Conservation (phyloP, 1,140 invertebrate genomes). For the Eueides isabella region DNA sequence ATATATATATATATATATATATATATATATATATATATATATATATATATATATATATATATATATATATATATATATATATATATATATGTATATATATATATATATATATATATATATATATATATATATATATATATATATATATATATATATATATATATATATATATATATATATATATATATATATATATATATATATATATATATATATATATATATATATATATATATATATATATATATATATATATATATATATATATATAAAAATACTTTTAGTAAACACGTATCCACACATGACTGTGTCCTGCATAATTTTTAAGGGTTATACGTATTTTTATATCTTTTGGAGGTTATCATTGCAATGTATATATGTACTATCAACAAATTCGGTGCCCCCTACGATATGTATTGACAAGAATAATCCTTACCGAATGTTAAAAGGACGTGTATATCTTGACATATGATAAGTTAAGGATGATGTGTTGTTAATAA, state of each 20-base stretch:
- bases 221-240: too few relatives aligned
- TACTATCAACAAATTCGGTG: slow-evolving; percentile 19
- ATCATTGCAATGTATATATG: slow-evolving; percentile 4
- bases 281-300: not conserved
- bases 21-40: too few relatives aligned
- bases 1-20: too few relatives aligned
- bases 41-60: too few relatives aligned
- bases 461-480: slow-evolving; percentile 9
- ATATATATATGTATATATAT: too few relatives aligned
- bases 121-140: too few relatives aligned
- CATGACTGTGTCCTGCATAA: not conserved
- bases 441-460: slow-evolving; percentile 5
- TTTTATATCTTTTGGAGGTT: slow-evolving; percentile 20
- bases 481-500: not conserved
- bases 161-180: too few relatives aligned
- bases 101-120: too few relatives aligned
- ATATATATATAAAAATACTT: not conserved
- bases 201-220: too few relatives aligned
- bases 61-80: too few relatives aligned
- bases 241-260: not conserved
- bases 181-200: too few relatives aligned
- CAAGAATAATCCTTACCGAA: not conserved
- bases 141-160: too few relatives aligned
- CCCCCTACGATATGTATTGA: not conserved
- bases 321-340: not conserved